phyloP scores from a whole-genome alignment of 2,113 vertebrate genomes.

The Alligator mississippiensis region DNA sequence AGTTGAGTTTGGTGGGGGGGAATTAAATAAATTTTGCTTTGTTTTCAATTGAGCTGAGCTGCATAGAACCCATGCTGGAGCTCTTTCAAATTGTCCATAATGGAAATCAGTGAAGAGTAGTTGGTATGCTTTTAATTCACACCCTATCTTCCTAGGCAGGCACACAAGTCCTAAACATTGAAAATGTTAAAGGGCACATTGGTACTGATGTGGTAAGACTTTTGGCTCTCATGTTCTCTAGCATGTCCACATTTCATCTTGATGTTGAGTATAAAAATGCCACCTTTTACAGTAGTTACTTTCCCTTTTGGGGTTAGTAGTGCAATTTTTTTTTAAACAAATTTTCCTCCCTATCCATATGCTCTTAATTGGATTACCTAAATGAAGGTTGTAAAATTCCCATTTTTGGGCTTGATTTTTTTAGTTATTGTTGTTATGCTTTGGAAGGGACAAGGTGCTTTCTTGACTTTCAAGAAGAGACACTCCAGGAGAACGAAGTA shows the following conservation, averaged over 20 bases:
- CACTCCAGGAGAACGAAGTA: too few relatives aligned
- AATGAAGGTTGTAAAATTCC: neutral
- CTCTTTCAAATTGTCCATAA: neutral
- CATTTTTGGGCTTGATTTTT: neutral
- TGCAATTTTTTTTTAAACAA: neutral
- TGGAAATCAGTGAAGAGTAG: neutral
- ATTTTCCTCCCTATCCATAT: neutral
- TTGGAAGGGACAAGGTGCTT: neutral
- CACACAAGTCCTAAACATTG: neutral
- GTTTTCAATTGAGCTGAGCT: neutral
- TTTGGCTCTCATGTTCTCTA: neutral
- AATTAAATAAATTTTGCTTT: neutral
- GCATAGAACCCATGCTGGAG: neutral
- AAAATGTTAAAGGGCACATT: neutral
- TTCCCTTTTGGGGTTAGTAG: neutral
- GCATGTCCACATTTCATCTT: neutral
- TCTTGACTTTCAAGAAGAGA: too few relatives aligned
- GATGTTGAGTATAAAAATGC: neutral
- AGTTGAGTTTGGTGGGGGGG: accelerated
- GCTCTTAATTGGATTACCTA: neutral
- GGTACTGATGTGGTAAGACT: neutral
- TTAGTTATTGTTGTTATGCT: neutral
- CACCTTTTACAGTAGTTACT: neutral
- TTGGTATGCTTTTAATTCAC: neutral
- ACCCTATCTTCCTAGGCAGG: neutral